Conservation (phyloP, 2,797 vertebrate genomes). For the Acestrorhynchus altus region DNA sequence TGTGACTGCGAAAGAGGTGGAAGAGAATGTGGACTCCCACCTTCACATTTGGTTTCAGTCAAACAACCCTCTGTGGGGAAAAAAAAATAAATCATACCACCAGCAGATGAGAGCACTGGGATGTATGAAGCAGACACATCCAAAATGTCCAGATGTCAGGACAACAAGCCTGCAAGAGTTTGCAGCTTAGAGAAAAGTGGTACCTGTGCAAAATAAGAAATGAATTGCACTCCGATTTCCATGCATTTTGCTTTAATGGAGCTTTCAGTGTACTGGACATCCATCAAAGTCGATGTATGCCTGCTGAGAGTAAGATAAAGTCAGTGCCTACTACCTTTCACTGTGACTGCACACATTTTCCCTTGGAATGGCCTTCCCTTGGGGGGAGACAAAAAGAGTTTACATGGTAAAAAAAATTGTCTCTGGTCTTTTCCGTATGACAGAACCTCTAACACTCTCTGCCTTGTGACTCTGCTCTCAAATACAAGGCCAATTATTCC, state of each 20-base stretch:
- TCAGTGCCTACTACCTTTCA: neutral
- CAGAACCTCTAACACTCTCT: slow-evolving; percentile 10
- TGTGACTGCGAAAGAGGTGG: neutral
- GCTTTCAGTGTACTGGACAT: neutral
- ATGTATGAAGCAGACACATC: neutral
- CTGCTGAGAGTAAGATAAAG: slow-evolving; percentile 11
- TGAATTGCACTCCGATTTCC: slow-evolving; percentile 1
- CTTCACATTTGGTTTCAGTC: neutral
- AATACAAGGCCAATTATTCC: slow-evolving; percentile 3
- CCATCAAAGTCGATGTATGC: neutral
- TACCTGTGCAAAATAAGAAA: neutral
- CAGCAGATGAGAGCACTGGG: neutral
- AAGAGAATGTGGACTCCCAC: neutral
- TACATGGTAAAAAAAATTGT: slow-evolving; percentile 5
- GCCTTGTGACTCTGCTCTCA: slow-evolving; percentile 15
- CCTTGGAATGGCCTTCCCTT: slow-evolving; percentile 8
- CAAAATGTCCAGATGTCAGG: neutral
- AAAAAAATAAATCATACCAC: neutral
- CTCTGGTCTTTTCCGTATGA: slow-evolving; percentile 14
- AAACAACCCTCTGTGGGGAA: neutral
- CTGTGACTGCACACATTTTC: neutral
- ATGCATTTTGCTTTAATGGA: neutral
- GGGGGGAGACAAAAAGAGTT: slow-evolving; percentile 7
- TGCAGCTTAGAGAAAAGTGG: neutral
- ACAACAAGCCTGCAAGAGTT: neutral